Percentiles rank a stretch among this genome's conserved stretches.
These are phyloP conservation scores for Drosophila arizonae DNA, from an alignment of 1,140 invertebrate genomes.

Conservation along the genomic window DNA sequence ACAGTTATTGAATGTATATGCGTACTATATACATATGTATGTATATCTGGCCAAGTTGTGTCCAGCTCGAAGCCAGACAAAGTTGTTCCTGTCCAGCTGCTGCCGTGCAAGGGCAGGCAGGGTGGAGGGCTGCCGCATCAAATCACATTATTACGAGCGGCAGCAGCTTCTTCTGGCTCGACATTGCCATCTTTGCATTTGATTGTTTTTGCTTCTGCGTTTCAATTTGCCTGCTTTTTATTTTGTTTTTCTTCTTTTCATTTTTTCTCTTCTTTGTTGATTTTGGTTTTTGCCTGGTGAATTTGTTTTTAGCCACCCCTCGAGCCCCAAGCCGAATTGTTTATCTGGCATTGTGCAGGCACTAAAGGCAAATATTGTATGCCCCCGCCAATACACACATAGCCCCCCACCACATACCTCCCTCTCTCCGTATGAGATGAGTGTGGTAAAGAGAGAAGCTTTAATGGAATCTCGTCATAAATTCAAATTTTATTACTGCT, in stretches of 20 bases:
- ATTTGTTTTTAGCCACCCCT: conserved; percentile 48
- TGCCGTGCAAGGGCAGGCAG: conserved; percentile 16
- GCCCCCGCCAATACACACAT: conserved; percentile 16
- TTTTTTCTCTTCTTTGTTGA: conserved; percentile 27
- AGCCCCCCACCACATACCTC: not conserved
- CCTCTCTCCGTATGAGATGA: conserved; percentile 31
- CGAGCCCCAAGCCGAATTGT: conserved; percentile 34
- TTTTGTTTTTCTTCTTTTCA: conserved; percentile 25
- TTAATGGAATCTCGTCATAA: conserved; percentile 82
- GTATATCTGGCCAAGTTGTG: conserved; percentile 40
- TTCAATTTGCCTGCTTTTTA: conserved; percentile 19
- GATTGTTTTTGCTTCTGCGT: conserved; percentile 52
- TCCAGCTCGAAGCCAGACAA: conserved; percentile 58
- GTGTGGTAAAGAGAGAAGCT: conserved; percentile 74
- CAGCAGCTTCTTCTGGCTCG: conserved; percentile 21
- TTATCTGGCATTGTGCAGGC: conserved; percentile 57
- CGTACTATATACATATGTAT: no score
- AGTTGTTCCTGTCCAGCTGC: conserved; percentile 69
- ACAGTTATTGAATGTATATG: conserved; percentile 58
- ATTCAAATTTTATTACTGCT: conserved; percentile 82
- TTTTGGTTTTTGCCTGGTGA: conserved; percentile 54
- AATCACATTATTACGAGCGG: conserved; percentile 78
- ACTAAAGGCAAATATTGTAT: conserved; percentile 70
- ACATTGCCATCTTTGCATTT: conserved; percentile 46
- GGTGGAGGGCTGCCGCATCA: conserved; percentile 44